Base-by-base conservation (phyloP, 2,888 invertebrate species). In the Embidobia sp. region DNA sequence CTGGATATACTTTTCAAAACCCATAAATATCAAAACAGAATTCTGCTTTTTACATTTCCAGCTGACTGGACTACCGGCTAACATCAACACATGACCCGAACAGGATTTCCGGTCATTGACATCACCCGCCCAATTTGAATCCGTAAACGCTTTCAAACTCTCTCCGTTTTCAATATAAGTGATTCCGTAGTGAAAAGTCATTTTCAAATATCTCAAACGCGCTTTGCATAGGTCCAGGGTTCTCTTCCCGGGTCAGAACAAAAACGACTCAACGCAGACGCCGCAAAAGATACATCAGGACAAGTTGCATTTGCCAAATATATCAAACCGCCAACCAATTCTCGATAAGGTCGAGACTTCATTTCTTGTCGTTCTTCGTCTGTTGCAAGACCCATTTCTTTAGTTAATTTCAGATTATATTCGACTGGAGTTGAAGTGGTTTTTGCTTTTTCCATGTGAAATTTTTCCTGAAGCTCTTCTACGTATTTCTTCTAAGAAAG, bases 61-160 rank as follows among this genome's bases (percentile, higher is more conserved):
- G 10, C 55, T 67, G 22, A 78, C 51, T n/a, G 72, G 63, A 0
- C 66, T 29, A 2, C 15, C 40, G 0, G 79, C 26, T 11, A 79
- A 15, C 0, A 46, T 72, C 6, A 78, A 7, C 1, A 72, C 26
- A 11, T 69, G 63, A 3, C 79, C 53, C 16, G 19, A 49, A 33
- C 49, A 49, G 5, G 49, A 49, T 11, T 33, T 49, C 2, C 49
- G 49, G 10, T 76, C 69, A 11, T 80, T 78, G 1, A 76, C 19
- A 10, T 79, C 66, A 8, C 69, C 76, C 1, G 77, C 79, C 80
- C 77, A 80, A 27, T 81, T 78, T 0, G 81, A 79, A 31, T 80
- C 80, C 2, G 44, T 15, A 26, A 59, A 81, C 0, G 61, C 79
- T 5, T 19, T 35, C 0, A 81, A 8, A 7, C 18, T n/a, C 31